Conservation (phyloP, 2,113 vertebrate species). For the Heteronetta atricapilla region DNA sequence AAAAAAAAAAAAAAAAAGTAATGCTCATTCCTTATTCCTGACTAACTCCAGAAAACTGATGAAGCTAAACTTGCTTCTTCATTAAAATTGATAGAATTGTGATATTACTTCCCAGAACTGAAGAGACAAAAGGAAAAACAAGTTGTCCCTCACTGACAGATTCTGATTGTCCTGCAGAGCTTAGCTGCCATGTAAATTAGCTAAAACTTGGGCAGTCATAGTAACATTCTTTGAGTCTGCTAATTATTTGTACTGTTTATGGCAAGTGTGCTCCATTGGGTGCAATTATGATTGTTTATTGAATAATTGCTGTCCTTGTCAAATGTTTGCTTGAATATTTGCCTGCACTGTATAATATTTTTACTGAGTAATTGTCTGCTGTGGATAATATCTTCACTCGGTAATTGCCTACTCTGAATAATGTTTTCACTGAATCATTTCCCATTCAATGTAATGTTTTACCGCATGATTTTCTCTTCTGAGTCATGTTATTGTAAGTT, state of each 20-base stretch:
- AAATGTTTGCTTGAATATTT: conserved; percentile 79
- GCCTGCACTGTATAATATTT: conserved; percentile 71
- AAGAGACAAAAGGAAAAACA: conserved; percentile 59
- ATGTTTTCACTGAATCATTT: conserved; percentile 80
- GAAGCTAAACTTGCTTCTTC: not conserved
- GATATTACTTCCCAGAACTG: conserved; percentile 36
- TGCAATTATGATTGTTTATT: conserved; percentile 80
- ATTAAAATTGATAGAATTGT: not conserved
- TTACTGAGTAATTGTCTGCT: conserved; percentile 78
- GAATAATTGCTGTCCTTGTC: conserved; percentile 80
- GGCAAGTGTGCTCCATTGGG: conserved; percentile 69
- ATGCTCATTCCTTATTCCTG: not conserved
- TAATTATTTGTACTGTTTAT: conserved; percentile 69
- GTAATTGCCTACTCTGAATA: conserved; percentile 80
- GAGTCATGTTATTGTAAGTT: conserved; percentile 75
- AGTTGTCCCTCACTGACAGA: conserved; percentile 54
- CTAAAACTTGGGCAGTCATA: conserved; percentile 41
- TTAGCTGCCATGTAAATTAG: conserved; percentile 61
- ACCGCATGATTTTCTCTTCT: conserved; percentile 59
- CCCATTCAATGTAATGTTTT: conserved; percentile 73
- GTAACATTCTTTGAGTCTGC: conserved; percentile 51
- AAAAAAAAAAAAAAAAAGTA: not conserved
- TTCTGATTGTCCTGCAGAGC: conserved; percentile 18
- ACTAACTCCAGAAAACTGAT: not conserved
- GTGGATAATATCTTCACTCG: conserved; percentile 76